Base-by-base conservation (phyloP, 1,140 invertebrate species). In the Heliconius hermathena region DNA sequence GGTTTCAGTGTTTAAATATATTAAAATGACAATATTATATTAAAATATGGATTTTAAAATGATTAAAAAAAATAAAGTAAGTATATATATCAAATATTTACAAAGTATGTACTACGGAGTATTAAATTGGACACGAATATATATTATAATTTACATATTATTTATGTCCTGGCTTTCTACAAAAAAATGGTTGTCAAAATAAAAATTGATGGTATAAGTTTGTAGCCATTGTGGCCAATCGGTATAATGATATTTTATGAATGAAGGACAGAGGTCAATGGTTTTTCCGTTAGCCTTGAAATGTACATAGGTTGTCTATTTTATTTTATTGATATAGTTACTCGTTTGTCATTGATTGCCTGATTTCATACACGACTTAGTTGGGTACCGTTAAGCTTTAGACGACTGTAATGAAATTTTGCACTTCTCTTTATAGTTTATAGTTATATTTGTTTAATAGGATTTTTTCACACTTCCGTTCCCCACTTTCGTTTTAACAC, bases 281-380 rank as follows among this genome's bases (percentile, higher is more conserved):
- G 38, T 49, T 49, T 49, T 73, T 16, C 22, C 72, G 38, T 73
- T 66, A 73, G 33, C 72, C 46, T 73, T 73, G 46, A 46, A 73
- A 46, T 22, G n/a, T 46, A 41, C 13, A 46, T 20, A 41, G 20
- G 6, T 73, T 13, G 57, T 26, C 57, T 60, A 26, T 57, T 57
- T 22, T 57, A 66, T 29, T 66, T 26, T 66, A 66, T 49, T 49
- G 60, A 66, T 29, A 22, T 22, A 29, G 22, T 66, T 26, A 66
- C 20, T 66, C 22, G 60, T 60, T 60, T 66, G 60, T 66, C 60
- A n/a, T 66, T 66, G 9, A 66, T 16, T 66, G 60, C 22, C 22
- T 66, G 22, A 66, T 2, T 66, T 66, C 26, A 16, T 66, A 16
- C 60, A 66, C 22, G 60, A 66, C 22, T 66, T 22, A 57, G 20